Percentiles rank a stretch among this genome's conserved stretches.
These are phyloP conservation scores for Elymnias hypermnestra DNA, from an alignment of 1,140 invertebrate species.

Conservation along the genomic window DNA sequence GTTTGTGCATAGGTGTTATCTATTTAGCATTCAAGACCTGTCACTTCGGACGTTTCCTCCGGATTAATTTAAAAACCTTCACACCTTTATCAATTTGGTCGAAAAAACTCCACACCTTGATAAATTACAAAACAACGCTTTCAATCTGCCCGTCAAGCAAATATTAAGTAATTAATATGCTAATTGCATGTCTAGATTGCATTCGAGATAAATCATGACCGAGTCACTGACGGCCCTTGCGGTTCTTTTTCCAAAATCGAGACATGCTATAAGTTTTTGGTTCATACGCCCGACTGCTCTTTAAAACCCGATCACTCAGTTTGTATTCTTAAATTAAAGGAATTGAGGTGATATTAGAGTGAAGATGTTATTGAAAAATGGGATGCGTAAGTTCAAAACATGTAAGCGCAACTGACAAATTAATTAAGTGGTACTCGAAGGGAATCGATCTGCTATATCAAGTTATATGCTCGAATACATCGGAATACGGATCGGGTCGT, in stretches of 20 bases:
- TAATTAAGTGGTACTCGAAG: conserved; percentile 34
- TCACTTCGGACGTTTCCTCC: conserved; percentile 14
- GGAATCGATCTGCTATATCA: conserved; percentile 32
- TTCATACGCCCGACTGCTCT: conserved; percentile 14
- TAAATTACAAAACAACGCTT: conserved; percentile 20
- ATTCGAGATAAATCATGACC: conserved; percentile 32
- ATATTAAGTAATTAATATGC: conserved; percentile 37
- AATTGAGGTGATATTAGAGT: conserved; percentile 11
- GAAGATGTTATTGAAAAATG: conserved; percentile 8
- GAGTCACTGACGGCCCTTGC: conserved; percentile 25
- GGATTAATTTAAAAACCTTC: conserved; percentile 26
- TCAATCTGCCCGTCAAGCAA: conserved; percentile 27
- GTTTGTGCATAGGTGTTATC: not conserved
- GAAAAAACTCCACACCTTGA: conserved; percentile 22
- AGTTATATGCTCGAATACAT: conserved; percentile 34
- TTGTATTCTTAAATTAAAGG: not conserved
- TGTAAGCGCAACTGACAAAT: conserved; percentile 35
- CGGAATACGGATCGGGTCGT: conserved; percentile 19
- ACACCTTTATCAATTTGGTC: conserved; percentile 27
- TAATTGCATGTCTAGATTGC: conserved; percentile 35
- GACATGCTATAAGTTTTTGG: conserved; percentile 25
- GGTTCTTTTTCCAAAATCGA: conserved; percentile 22
- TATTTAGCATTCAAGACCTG: conserved; percentile 14
- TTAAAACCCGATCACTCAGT: not conserved
- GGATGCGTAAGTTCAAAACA: conserved; percentile 27